Evolutionary conservation across 2,888 invertebrate genomes (phyloP), one percentile per base, ranked within the genome.

Genomic region (Drosophila recens): DNA sequence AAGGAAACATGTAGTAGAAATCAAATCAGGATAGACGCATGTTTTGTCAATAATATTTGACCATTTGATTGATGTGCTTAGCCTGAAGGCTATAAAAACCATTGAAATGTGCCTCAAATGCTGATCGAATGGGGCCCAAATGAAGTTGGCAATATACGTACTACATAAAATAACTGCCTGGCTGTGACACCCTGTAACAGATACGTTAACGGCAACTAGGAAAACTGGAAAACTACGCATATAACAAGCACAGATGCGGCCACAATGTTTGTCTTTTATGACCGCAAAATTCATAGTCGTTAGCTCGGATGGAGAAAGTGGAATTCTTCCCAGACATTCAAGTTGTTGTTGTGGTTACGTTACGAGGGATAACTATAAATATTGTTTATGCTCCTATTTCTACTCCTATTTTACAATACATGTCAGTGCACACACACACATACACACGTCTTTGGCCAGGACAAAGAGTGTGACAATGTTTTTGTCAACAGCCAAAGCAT

Each of bases 31-130:
- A 48, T 66, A 59, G 56, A 59, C 79, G 78, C 87, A 82, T 87
- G 89, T 79, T 80, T 87, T 83, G 81, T 83, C 84, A 84, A 84
- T 89, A 89, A 83, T 80, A 84, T 84, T 87, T 87, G 75, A 46
- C 67, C 72, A 83, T 89, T 89, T 84, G 84, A 84, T 84, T 80
- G 89, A 84, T 84, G 84, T 83, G 75, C 48, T 63, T 71, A 23
- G 56, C 45, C 45, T 11, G 45, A 11, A 61, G 64, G 56, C 87
- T 68, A 89, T 84, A 84, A 84, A 84, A 84, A 80, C 81, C 89
- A 84, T 79, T 89, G 89, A 74, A 86, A 88, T 84, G 87, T 87
- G 84, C 81, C 74, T 83, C 81, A 83, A 79, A 73, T 70, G 70
- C 59, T 70, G 79, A 83, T 80, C 65, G 68, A 82, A 75, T 64